Evolutionary conservation across 64 coral and sea anemone genomes (phyloP), one percentile per base, ranked within the genome.

Genomic region (Platygyra sinensis): DNA sequence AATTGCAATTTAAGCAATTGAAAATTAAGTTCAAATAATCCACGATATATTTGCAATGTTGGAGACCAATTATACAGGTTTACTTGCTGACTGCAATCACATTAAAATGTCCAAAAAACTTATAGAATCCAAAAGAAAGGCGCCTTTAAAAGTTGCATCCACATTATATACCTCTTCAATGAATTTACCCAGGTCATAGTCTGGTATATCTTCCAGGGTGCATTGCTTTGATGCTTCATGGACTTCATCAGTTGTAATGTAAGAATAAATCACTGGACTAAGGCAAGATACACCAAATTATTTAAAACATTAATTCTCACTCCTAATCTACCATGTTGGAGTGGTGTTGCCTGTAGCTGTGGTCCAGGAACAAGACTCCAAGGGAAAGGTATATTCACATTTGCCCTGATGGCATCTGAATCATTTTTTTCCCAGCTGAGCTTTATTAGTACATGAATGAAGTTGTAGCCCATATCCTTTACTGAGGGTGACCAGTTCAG

Each of bases 81-180:
- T 52, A 52, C 50, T 52, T 52, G 50, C 10, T 52, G 4, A 52
- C 50, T 52, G 50, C 50, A 52, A 4, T 52, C 50, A 52, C 50
- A 10, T 52, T 52, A 52, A 52, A 52, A 52, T 52, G 50, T 52
- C 50, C 50, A 52, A 52, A 52, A 52, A 52, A 52, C 50, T 52
- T 52, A 52, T 63, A 49, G 42, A 36, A 52, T 86, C 65, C 33
- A 87, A 64, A 24, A 86, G 49, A 71, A 50, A 36, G 14, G 10
- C 24, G 20, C 4, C 22, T 62, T 15, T 82, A 31, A 22, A 14
- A 24, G 39, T 17, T 64, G 20, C 80, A 84, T 60, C 30, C 24
- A 32, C 36, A 84, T 39, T n/a, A 87, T 72, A 65, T 67, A 89
- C 87, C 87, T 89, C 75, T 89, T 89, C 77, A 52, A 79, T 80